Base-by-base conservation (phyloP, 2,113 vertebrate genomes). In the Corvus hawaiiensis region DNA sequence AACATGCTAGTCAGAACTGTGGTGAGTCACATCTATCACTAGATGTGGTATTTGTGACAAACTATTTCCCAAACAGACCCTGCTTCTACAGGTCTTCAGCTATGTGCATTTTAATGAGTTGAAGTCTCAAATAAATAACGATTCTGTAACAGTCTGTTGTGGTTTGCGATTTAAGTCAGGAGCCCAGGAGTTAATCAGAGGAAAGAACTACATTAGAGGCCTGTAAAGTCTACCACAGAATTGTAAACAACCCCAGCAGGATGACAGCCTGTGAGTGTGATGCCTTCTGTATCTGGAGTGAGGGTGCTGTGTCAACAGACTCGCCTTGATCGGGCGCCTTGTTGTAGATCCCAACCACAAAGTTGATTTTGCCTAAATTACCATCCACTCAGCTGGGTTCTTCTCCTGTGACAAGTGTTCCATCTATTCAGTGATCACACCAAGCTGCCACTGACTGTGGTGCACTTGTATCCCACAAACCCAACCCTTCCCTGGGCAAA, bases 11-110 rank as follows among this genome's bases (percentile, higher is more conserved):
- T 90, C 88, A 95, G 88, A 94, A 86, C 43, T 33, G 30, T 77
- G 68, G 72, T 93, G 94, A 96, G 83, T 92, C 94, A 95, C 61
- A 66, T 92, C 92, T 92, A 95, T 92, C 85, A 92, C 79, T 80
- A 80, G 87, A 90, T 80, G 77, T 84, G 77, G 52, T 84, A 88
- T 81, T 93, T 95, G 75, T 88, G 85, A 97, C 90, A 95, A 94
- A 85, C 59, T 79, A 64, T 66, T 82, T 92, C 79, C 63, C 89
- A 92, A 95, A 96, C 91, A 96, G 72, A 93, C 55, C 35, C 21
- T 77, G 59, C 33, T 80, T 88, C 68, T 63, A 83, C 35, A 94
- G 86, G 90, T 88, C 68, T 92, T 96, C 68, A 74, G 82, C 67
- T 93, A 26, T 67, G 16, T 69, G 75, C 72, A 88, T 85, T 80